These are phyloP conservation scores for Mamestra brassicae DNA, from an alignment of 2,888 invertebrate genomes.

Conservation along the genomic window DNA sequence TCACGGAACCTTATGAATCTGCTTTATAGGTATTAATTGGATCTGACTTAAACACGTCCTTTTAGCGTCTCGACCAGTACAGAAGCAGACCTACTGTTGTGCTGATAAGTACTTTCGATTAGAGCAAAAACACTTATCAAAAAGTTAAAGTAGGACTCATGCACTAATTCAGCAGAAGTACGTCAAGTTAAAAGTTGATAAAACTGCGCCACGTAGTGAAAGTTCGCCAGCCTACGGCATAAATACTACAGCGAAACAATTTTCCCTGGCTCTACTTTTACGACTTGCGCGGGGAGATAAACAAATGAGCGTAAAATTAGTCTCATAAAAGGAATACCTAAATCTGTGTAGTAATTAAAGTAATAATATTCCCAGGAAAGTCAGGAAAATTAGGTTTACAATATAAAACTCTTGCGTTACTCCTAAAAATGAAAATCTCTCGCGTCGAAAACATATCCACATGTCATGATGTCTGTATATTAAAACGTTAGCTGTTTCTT, in stretches of 20 bases:
- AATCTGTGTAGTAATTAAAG: conserved; percentile 26
- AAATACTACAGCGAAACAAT: conserved; percentile 54
- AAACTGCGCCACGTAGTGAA: conserved; percentile 34
- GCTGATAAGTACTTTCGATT: neutral
- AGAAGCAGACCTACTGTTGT: neutral
- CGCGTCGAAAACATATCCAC: conserved; percentile 1
- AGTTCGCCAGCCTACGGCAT: conserved; percentile 49
- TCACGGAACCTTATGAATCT: conserved; percentile 13
- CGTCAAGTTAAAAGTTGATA: conserved; percentile 46
- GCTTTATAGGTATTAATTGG: conserved; percentile 24
- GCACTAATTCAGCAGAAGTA: conserved; percentile 25
- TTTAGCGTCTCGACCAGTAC: neutral
- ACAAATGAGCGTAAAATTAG: conserved; percentile 36
- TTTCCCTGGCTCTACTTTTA: conserved; percentile 43
- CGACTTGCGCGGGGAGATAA: conserved; percentile 47
- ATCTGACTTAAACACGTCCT: neutral
- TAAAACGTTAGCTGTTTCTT: conserved; percentile 38
- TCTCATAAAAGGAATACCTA: conserved; percentile 31
- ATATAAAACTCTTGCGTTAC: no score
- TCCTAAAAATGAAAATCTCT: neutral
- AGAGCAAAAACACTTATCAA: conserved; percentile 11
- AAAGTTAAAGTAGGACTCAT: conserved; percentile 16
- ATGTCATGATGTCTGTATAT: conserved; percentile 12
- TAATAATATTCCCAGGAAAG: neutral
- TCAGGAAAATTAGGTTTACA: neutral